Conservation (phyloP, 2,888 invertebrate genomes). For the Leucoptera coffeella region DNA sequence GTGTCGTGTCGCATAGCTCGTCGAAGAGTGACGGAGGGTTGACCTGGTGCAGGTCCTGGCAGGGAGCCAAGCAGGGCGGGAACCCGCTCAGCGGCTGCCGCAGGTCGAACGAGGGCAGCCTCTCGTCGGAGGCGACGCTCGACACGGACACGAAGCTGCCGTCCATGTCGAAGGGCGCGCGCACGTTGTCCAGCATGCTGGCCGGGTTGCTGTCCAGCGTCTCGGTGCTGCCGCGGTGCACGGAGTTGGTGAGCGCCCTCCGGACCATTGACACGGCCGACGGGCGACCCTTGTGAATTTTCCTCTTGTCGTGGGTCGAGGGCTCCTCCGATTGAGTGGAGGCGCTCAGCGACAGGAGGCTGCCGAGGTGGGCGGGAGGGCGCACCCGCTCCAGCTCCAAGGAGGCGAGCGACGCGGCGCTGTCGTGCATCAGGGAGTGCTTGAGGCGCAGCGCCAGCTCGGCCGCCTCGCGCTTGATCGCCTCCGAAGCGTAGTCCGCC, state of each 20-base stretch:
- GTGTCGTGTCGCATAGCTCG: slow-evolving; percentile 60
- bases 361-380: slow-evolving; percentile 74
- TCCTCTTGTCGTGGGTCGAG: slow-evolving; percentile 23
- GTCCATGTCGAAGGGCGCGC: slow-evolving; percentile 77
- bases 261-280: slow-evolving; percentile 66
- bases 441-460: slow-evolving; percentile 49
- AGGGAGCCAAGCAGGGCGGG: slow-evolving; percentile 27
- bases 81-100: slow-evolving; percentile 50
- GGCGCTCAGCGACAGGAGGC: slow-evolving; percentile 49
- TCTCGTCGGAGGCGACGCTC: slow-evolving; percentile 70
- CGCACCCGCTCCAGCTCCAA: slow-evolving; percentile 68
- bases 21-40: slow-evolving; percentile 69
- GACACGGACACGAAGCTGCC: slow-evolving; percentile 80
- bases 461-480: slow-evolving; percentile 72
- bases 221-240: slow-evolving; percentile 55
- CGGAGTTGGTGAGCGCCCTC: slow-evolving; percentile 59
- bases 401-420: slow-evolving; percentile 53
- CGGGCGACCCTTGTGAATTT: slow-evolving; percentile 60
- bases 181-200: slow-evolving; percentile 72
- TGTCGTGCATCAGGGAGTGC: slow-evolving; percentile 43
- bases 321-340: slow-evolving; percentile 47
- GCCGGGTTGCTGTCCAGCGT: slow-evolving; percentile 52
- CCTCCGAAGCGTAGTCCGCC: slow-evolving; percentile 59
- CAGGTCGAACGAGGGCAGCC: slow-evolving; percentile 47
- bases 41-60: slow-evolving; percentile 61